Evolutionary conservation across 2,113 vertebrate species (phyloP).

Genomic region (Pangasianodon gigas): DNA sequence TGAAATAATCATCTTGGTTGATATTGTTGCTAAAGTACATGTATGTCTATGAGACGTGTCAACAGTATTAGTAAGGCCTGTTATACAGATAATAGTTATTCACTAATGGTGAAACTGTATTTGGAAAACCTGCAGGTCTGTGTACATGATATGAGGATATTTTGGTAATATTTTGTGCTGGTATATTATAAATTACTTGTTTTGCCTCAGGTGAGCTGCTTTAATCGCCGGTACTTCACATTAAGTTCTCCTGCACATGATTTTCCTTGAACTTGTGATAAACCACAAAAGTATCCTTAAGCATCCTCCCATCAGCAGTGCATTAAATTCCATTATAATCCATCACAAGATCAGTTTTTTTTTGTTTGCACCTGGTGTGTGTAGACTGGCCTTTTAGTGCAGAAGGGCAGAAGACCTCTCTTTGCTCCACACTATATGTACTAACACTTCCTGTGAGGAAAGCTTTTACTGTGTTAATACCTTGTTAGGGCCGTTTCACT

Average conservation of each 20-base stretch:
- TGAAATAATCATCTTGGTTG: not conserved
- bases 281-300: not conserved
- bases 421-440: constrained; percentile 17
- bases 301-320: not conserved
- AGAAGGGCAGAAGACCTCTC: constrained; percentile 57
- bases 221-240: constrained; percentile 28
- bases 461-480: constrained; percentile 72
- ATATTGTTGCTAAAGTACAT: not conserved
- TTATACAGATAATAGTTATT: not conserved
- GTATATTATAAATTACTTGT: not conserved
- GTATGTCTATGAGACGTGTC: not conserved
- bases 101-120: not conserved
- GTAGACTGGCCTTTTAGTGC: constrained; percentile 68
- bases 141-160: constrained; percentile 9
- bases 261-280: not conserved
- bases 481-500: constrained; percentile 77
- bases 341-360: not conserved
- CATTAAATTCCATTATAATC: not conserved
- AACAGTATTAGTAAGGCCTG: not conserved
- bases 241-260: constrained; percentile 29
- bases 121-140: not conserved
- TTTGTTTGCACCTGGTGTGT: not conserved
- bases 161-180: not conserved
- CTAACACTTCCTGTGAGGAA: constrained; percentile 60
- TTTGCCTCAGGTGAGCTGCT: constrained; percentile 13